Base-by-base conservation (phyloP, 2,113 vertebrate genomes). In the Sapajus apella region DNA sequence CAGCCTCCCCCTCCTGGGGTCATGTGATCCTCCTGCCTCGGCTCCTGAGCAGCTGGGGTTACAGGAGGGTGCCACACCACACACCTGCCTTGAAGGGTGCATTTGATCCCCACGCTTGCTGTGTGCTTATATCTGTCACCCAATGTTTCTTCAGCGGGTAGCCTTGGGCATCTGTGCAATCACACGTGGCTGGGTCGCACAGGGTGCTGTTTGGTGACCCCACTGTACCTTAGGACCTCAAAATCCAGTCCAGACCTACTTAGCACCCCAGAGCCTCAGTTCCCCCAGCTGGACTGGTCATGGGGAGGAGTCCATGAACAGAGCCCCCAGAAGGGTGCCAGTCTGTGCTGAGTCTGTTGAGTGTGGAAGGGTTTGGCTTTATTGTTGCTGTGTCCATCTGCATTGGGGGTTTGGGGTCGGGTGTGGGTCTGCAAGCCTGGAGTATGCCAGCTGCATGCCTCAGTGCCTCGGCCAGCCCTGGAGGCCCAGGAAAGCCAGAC, bases 71-170 rank as follows among this genome's bases (percentile, higher is more conserved):
- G 14, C 61, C 61, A 64, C 61, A 64, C 61, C 61, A 64, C 27
- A 64, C 61, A 64, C 12, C 61, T 30, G 27, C 25, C 58, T 61
- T 12, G 64, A 56, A 58, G n/a, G 47, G 21, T 47, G 18, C 45
- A 45, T 37, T 68, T 16, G 8, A 0, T 1, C 43, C 2, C 0
- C 32, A 50, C 20, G 3, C 37, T 16, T 47, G 11, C 10, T 64
- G 61, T 35, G 27, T 18, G 1, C 1, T 0, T 61, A 11, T 3
- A 0, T 2, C 50, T 30, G 61, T n/a, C 70, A 58, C 40, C 4
- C 8, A 9, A 10, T n/a, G 9, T 30, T 70, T 89, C 68, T 73
- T n/a, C 20, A 18, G 61, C 14, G 6, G 66, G 43, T 72, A 35
- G n/a, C 73, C 73, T 50, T 40, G 83, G 77, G 25, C 0, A 0